These are phyloP conservation scores for Syngnathoides biaculeatus DNA, from an alignment of 2,113 vertebrate species.

Conservation along the genomic window DNA sequence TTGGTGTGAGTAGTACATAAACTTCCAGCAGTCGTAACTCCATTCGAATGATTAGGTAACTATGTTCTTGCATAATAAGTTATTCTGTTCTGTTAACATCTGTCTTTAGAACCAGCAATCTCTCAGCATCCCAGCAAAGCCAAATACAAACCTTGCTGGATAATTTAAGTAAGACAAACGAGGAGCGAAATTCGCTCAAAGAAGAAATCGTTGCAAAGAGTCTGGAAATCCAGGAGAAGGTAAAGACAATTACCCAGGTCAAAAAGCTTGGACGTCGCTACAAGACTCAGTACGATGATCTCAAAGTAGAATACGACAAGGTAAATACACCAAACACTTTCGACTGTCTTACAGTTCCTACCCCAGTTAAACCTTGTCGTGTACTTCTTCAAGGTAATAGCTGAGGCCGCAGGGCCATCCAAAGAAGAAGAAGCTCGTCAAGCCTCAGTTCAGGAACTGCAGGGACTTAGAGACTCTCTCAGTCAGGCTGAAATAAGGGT, in stretches of 20 bases:
- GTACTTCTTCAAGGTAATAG: conserved; percentile 69
- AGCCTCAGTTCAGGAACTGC: conserved; percentile 83
- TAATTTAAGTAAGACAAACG: conserved; percentile 74
- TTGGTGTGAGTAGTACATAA: background rate
- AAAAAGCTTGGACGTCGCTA: conserved; percentile 96
- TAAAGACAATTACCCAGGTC: conserved; percentile 90
- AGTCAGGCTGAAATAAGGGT: conserved; percentile 80
- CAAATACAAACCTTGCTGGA: conserved; percentile 84
- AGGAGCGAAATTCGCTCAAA: conserved; percentile 81
- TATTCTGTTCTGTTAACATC: conserved; percentile 3
- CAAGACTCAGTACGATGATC: conserved; percentile 95
- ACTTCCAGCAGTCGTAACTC: background rate
- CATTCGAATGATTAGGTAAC: rapidly evolving
- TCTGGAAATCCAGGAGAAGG: conserved; percentile 85
- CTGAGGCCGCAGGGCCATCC: conserved; percentile 76
- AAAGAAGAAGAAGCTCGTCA: conserved; percentile 83
- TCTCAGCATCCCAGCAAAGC: conserved; percentile 81
- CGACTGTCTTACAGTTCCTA: background rate
- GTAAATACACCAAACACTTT: conserved; percentile 52
- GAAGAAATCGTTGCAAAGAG: conserved; percentile 81
- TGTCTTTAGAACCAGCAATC: conserved; percentile 75
- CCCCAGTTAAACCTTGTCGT: background rate
- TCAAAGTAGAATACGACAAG: conserved; percentile 89
- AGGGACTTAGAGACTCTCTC: conserved; percentile 81
- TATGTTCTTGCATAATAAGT: background rate